Base-by-base conservation (phyloP, 2,888 invertebrate species). In the Troilus luridus region DNA sequence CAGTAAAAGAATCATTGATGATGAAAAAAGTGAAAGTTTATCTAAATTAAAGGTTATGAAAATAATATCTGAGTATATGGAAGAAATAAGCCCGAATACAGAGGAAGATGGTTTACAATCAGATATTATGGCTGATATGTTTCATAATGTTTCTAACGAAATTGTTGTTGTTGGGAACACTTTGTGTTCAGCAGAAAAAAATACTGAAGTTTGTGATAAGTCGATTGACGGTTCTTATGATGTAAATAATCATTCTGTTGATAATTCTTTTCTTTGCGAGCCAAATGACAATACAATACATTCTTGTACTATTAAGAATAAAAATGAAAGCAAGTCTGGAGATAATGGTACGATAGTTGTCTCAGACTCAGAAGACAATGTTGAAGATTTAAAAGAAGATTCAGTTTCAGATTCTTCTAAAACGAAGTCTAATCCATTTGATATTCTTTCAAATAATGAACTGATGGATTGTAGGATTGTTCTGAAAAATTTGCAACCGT, bases 141-240 rank as follows among this genome's bases (percentile, higher is more conserved):
- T 85, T 10, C 54, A 85, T 85, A 85, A 85, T 56, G 85, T 85
- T 56, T 54, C 85, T 41, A 85, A 85, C n/a, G 85, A 85, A 85
- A 85, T 85, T 58, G 56, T 85, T n/a, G 14, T 85, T 56, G 85
- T 56, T 85, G 85, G 85, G n/a, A 85, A 85, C 56, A 85, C 54
- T n/a, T 58, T 85, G n/a, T n/a, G 85, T 85, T 8, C 27, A 77
- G 6, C 41, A 41, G 19, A 41, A 41, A 19, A 77, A 41, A 41
- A 77, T 77, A 19, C 27, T 41, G 72, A 41, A 17, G 8, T 41
- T 19, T 41, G 41, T 77, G 5, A 54, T 58, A 56, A 8, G n/a
- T n/a, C 17, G n/a, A 85, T 58, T 12, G n/a, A 58, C n/a, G 56
- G 2, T 85, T 56, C 56, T 11, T 21, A 1, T 21, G 56, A 11